Evolutionary conservation across 2,888 invertebrate species (phyloP).

Genomic region (Acanthosoma haemorrhoidale): DNA sequence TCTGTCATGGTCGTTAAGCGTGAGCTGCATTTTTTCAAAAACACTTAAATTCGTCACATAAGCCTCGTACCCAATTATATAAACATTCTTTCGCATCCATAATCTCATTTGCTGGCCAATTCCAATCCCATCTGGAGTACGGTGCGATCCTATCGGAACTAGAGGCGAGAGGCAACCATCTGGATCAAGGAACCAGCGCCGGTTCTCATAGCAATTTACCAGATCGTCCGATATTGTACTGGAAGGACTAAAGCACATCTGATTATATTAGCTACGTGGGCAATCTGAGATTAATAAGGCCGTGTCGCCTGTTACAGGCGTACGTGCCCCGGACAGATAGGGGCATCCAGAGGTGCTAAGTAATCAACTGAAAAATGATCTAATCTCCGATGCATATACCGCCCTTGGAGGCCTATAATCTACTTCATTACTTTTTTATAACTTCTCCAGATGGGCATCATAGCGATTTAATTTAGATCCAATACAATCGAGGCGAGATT

Average conservation of each 20-base stretch:
- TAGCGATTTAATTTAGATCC: constrained; percentile 10
- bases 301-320: background rate
- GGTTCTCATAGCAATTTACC: constrained; percentile 16
- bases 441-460: background rate
- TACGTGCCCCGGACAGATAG: background rate
- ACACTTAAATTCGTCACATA: no score
- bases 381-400: background rate
- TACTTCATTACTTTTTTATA: background rate
- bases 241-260: background rate
- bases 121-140: no score
- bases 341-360: background rate
- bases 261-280: constrained; percentile 15
- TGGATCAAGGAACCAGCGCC: background rate
- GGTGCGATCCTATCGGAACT: no score
- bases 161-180: no score
- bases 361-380: background rate
- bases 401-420: background rate
- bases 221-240: constrained; percentile 17
- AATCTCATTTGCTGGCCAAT: no score
- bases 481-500: no score
- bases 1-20: no score
- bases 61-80: no score
- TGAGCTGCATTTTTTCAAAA: no score
- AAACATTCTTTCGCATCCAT: no score
- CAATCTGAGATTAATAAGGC: constrained; percentile 12